A percentile compares a stretch with the other conserved stretches of the same genome.
Conservation (phyloP, 1,140 invertebrate genomes). For the Leucophenga varia region DNA sequence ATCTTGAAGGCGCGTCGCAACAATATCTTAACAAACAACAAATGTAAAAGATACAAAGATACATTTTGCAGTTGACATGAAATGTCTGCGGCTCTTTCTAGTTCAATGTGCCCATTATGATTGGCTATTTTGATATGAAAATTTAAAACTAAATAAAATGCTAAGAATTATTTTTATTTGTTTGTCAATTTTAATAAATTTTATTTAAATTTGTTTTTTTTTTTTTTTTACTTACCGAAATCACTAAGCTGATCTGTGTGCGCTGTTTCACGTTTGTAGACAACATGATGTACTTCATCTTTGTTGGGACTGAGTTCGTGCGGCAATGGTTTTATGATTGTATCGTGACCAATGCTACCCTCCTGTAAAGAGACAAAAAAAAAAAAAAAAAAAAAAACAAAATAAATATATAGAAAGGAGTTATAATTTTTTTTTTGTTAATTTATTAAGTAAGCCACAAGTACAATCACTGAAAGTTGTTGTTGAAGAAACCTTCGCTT, state of each 20-base stretch:
- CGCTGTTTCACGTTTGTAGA: constrained; percentile 65
- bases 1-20: constrained; percentile 36
- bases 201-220: not conserved
- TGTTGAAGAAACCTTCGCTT: too few relatives aligned
- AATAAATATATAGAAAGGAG: too few relatives aligned
- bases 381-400: constrained; percentile 1
- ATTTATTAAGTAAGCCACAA: too few relatives aligned
- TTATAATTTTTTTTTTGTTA: too few relatives aligned
- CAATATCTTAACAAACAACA: constrained; percentile 10
- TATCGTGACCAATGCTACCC: constrained; percentile 84
- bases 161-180: too few relatives aligned
- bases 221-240: constrained; percentile 65
- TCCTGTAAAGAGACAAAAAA: constrained; percentile 64
- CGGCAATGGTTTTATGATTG: constrained; percentile 84
- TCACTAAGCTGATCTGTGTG: constrained; percentile 64
- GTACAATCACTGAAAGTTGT: too few relatives aligned
- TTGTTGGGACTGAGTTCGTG: constrained; percentile 55
- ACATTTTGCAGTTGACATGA: not conserved
- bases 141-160: too few relatives aligned
- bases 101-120: constrained; percentile 46
- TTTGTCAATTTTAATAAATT: not conserved
- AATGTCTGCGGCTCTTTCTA: constrained; percentile 13
- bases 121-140: too few relatives aligned
- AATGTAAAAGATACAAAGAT: too few relatives aligned
- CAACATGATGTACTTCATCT: constrained; percentile 62